Conservation (phyloP, 2,888 invertebrate genomes). For the Cartodere bifasciata region DNA sequence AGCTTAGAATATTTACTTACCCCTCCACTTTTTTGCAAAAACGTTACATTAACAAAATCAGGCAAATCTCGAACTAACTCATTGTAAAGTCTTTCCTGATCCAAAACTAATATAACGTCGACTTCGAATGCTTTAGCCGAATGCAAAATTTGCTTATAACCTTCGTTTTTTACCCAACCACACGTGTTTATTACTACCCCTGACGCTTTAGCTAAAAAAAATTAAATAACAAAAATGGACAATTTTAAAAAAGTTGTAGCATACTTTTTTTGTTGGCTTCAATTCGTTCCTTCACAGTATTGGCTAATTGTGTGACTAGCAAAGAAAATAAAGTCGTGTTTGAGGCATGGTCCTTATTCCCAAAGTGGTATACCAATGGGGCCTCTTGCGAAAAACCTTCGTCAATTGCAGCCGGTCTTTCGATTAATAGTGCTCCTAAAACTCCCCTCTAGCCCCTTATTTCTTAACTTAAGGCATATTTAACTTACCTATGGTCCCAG, state of each 20-base stretch:
- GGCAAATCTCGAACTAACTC: slow-evolving; percentile 91
- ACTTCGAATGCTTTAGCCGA: slow-evolving; percentile 92
- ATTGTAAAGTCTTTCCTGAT: slow-evolving; percentile 91
- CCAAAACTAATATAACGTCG: slow-evolving; percentile 87
- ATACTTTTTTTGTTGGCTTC: slow-evolving; percentile 78
- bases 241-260: slow-evolving; percentile 9
- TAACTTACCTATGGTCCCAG: slow-evolving; percentile 73
- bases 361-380: slow-evolving; percentile 88
- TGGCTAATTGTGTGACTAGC: slow-evolving; percentile 72
- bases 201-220: slow-evolving; percentile 57
- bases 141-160: slow-evolving; percentile 76
- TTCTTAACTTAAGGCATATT: slow-evolving; percentile 3
- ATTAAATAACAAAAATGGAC: slow-evolving; percentile 9
- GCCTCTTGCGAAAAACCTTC: slow-evolving; percentile 92
- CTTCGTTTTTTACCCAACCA: slow-evolving; percentile 90
- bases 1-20: slow-evolving; percentile 54
- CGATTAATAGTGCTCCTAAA: slow-evolving; percentile 71
- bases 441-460: slow-evolving; percentile 6
- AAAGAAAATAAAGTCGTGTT: slow-evolving; percentile 79
- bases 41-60: slow-evolving; percentile 73
- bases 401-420: slow-evolving; percentile 85
- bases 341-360: slow-evolving; percentile 61
- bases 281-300: slow-evolving; percentile 71
- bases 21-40: slow-evolving; percentile 75
- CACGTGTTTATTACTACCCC: slow-evolving; percentile 96